Conservation (phyloP, 2,888 invertebrate genomes). For the Timema cristinae region DNA sequence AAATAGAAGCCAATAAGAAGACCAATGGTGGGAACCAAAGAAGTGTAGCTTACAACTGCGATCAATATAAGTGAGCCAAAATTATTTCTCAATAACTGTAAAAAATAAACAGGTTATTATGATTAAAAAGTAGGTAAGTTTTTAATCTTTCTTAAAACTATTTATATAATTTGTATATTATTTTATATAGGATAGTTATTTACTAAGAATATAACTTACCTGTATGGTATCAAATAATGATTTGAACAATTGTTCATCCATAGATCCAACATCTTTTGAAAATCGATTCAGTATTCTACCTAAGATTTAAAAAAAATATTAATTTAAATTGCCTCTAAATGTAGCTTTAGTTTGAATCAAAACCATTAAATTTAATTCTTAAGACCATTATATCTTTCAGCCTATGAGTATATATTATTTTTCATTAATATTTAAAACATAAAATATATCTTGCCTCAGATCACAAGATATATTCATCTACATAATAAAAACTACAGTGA, state of each 20-base stretch:
- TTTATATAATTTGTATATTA: too few relatives aligned
- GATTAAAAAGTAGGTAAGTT: too few relatives aligned
- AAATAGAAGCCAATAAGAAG: neutral
- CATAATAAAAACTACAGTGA: too few relatives aligned
- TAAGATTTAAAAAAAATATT: neutral
- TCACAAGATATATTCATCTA: too few relatives aligned
- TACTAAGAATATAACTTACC: slow-evolving; percentile 7
- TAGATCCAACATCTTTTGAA: slow-evolving; percentile 78
- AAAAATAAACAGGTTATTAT: neutral
- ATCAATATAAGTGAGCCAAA: neutral
- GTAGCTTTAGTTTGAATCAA: too few relatives aligned
- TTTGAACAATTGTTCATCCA: slow-evolving; percentile 42
- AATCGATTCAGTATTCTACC: slow-evolving; percentile 82
- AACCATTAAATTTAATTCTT: too few relatives aligned
- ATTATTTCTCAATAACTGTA: neutral
- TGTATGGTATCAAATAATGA: slow-evolving; percentile 32
- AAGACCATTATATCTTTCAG: too few relatives aligned
- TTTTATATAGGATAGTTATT: neutral
- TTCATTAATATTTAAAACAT: too few relatives aligned
- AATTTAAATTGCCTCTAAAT: too few relatives aligned
- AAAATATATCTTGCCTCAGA: too few relatives aligned
- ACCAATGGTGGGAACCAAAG: neutral
- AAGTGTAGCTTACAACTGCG: neutral
- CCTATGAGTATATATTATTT: too few relatives aligned
- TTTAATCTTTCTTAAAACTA: too few relatives aligned